Conservation (phyloP, 1,140 invertebrate genomes). For the Diploscapter pachys region DNA sequence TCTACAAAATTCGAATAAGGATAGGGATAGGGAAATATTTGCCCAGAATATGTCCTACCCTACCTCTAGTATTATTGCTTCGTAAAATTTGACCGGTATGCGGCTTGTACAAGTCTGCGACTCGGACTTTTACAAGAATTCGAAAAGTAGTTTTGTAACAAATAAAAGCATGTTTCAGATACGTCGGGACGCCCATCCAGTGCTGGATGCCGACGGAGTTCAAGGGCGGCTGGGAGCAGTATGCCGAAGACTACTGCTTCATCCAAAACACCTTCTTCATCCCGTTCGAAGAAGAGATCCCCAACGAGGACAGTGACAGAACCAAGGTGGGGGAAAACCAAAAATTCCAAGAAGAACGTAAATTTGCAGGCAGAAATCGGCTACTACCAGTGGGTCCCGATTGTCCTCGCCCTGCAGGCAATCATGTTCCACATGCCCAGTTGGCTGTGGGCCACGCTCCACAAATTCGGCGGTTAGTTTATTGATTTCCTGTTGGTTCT, state of each 20-base stretch:
- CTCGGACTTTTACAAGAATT: no score
- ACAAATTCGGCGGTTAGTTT: constrained; percentile 61
- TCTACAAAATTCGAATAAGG: no score
- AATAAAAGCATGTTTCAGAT: no score
- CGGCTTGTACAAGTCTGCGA: no score
- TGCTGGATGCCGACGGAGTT: constrained; percentile 56
- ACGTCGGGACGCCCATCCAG: constrained; percentile 52
- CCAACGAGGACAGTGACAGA: constrained; percentile 46
- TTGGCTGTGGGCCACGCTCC: constrained; percentile 64
- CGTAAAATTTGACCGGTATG: no score
- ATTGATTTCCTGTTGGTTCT: background rate
- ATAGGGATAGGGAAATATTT: no score
- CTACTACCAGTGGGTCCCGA: constrained; percentile 57
- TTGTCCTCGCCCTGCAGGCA: constrained; percentile 63
- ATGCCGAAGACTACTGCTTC: constrained; percentile 58
- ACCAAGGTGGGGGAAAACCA: constrained; percentile 35
- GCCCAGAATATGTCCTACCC: no score
- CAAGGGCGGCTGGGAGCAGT: constrained; percentile 57
- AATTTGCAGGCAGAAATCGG: constrained; percentile 45
- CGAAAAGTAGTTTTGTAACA: no score
- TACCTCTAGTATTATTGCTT: no score
- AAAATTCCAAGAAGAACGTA: background rate
- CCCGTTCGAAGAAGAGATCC: constrained; percentile 52
- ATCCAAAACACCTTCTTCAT: constrained; percentile 59
- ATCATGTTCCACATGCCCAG: constrained; percentile 64